Percentiles rank a stretch among this genome's conserved stretches.
These are phyloP conservation scores for Diglossa cyanea DNA, from an alignment of 2,797 vertebrate genomes.

Conservation along the genomic window DNA sequence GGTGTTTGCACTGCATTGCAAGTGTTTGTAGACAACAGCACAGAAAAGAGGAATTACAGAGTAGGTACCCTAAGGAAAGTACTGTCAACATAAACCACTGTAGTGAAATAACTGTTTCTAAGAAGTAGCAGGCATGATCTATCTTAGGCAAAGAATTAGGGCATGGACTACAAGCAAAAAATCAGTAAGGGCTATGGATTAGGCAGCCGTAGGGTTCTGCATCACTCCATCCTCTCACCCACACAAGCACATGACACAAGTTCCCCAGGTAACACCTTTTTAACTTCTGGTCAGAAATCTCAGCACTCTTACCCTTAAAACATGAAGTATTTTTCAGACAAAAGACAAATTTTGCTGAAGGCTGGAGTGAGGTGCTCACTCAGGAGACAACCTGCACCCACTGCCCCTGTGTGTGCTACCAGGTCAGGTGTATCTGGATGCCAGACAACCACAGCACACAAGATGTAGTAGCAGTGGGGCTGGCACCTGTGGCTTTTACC, in stretches of 20 bases:
- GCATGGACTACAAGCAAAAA: background rate
- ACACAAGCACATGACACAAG: background rate
- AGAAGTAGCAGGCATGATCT: background rate
- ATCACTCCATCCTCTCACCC: background rate
- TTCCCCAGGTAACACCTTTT: background rate
- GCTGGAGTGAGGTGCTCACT: background rate
- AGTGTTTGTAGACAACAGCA: background rate
- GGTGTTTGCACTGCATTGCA: background rate
- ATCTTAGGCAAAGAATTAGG: background rate
- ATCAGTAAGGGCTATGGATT: background rate
- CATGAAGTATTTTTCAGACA: background rate
- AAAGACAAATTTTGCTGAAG: background rate
- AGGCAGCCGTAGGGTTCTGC: background rate
- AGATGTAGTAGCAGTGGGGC: background rate
- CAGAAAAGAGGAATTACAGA: background rate
- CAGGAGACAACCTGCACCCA: background rate
- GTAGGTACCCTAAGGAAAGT: background rate
- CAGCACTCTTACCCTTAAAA: background rate
- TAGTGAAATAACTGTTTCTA: background rate
- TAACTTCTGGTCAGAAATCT: background rate
- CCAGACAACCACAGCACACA: background rate
- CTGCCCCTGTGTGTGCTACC: background rate
- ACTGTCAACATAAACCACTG: background rate
- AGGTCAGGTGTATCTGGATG: background rate
- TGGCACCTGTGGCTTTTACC: background rate